Percentiles rank a stretch among this genome's conserved stretches.
These are phyloP conservation scores for Argyrosomus regius DNA, from an alignment of 2,797 vertebrate species.

Conservation along the genomic window DNA sequence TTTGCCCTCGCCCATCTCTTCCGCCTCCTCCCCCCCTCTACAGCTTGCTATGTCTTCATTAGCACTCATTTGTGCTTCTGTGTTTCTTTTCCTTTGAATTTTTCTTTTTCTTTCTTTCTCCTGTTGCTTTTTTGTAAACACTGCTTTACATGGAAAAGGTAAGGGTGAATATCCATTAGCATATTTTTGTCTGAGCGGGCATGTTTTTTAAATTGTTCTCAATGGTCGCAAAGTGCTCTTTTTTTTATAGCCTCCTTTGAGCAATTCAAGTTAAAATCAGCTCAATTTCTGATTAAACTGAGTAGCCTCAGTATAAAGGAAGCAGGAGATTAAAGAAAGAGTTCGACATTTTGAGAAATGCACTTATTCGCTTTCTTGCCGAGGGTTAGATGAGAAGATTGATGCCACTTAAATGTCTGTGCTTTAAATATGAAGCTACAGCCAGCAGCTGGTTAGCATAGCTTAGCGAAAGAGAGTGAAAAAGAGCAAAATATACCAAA, in stretches of 20 bases:
- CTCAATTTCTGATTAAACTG: constrained; percentile 27
- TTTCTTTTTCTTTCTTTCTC: constrained; percentile 16
- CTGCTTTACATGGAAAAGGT: constrained; percentile 27
- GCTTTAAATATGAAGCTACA: constrained; percentile 12
- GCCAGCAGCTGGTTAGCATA: background rate
- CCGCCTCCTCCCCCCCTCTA: background rate
- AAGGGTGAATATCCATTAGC: constrained; percentile 21
- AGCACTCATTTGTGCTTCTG: constrained; percentile 65
- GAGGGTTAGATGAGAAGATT: background rate
- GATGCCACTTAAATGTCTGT: background rate
- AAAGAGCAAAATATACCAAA: background rate
- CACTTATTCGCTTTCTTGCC: background rate
- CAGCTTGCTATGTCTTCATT: constrained; percentile 77
- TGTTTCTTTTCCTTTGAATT: constrained; percentile 38
- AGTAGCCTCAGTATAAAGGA: background rate
- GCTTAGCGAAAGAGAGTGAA: background rate
- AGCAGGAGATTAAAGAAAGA: constrained; percentile 7
- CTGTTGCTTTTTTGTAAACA: constrained; percentile 23
- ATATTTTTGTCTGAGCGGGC: constrained; percentile 22
- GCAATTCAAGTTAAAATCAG: constrained; percentile 32
- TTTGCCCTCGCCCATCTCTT: constrained; percentile 73
- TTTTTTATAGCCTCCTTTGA: constrained; percentile 16
- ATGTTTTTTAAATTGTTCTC: constrained; percentile 34
- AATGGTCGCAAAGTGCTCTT: constrained; percentile 16
- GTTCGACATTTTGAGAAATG: constrained; percentile 10